A percentile compares a stretch with the other conserved stretches of the same genome.
phyloP scores from a whole-genome alignment of 2,797 vertebrate genomes.

The Gephyroberyx darwinii region DNA sequence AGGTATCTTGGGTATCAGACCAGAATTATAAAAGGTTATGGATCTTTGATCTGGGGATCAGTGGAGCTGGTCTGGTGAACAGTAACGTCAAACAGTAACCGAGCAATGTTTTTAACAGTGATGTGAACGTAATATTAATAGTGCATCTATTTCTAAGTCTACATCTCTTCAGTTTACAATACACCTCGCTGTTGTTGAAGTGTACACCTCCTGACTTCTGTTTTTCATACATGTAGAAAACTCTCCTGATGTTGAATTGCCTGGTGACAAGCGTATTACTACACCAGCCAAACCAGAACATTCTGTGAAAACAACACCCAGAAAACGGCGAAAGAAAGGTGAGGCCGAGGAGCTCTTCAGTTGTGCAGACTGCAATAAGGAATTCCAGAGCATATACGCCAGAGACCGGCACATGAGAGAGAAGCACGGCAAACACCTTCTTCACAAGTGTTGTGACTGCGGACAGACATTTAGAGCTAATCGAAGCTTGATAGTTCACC shows the following conservation, averaged over 20 bases:
- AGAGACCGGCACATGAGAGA: slow-evolving; percentile 17
- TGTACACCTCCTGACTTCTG: not conserved
- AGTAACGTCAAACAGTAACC: no score
- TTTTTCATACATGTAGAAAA: slow-evolving; percentile 1
- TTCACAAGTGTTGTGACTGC: slow-evolving; percentile 17
- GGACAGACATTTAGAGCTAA: slow-evolving; percentile 3
- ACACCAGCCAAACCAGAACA: not conserved
- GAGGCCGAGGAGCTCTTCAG: slow-evolving; percentile 12
- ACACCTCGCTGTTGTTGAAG: no score
- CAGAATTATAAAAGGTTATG: not conserved
- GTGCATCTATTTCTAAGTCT: no score
- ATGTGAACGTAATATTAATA: no score
- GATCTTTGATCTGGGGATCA: no score
- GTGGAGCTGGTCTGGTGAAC: no score
- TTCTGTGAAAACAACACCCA: not conserved
- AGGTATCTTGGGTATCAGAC: not conserved
- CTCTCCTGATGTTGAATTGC: not conserved
- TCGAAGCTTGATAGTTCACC: slow-evolving; percentile 15
- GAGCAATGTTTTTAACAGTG: no score
- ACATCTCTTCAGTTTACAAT: no score
- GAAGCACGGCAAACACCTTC: slow-evolving; percentile 4
- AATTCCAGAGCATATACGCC: slow-evolving; percentile 14
- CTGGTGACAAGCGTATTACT: not conserved
- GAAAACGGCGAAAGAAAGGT: not conserved
- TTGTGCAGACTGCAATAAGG: slow-evolving; percentile 12